Conservation (phyloP, 1,140 invertebrate genomes). For the Homarus americanus region DNA sequence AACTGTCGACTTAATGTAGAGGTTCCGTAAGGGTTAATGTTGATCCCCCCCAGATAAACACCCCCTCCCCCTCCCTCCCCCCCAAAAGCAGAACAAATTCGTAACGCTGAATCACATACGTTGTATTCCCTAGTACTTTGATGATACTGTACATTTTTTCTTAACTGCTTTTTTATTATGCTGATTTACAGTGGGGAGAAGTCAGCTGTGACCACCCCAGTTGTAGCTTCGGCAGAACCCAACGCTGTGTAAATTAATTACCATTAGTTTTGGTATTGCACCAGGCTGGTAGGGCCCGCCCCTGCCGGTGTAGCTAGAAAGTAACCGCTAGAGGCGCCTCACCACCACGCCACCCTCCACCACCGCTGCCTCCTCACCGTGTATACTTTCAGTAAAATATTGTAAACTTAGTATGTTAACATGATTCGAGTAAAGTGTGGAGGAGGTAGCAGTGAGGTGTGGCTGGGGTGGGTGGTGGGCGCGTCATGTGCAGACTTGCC, state of each 20-base stretch:
- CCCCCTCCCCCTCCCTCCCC: background rate
- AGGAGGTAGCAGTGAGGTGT: background rate
- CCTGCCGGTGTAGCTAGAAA: conserved; percentile 5
- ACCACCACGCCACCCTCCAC: background rate
- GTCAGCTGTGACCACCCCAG: conserved; percentile 61
- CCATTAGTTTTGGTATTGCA: conserved; percentile 58
- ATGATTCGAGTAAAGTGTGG: too few relatives aligned
- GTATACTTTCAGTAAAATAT: too few relatives aligned
- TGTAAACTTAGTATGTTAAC: too few relatives aligned
- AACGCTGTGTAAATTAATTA: conserved; percentile 63
- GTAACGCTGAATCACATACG: background rate
- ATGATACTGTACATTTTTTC: conserved; percentile 17
- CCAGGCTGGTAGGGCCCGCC: background rate
- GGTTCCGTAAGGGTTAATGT: background rate
- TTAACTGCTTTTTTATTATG: conserved; percentile 56
- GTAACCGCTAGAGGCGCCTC: background rate
- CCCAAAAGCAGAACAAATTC: background rate
- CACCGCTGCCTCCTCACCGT: too few relatives aligned
- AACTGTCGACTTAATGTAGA: background rate
- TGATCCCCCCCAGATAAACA: background rate
- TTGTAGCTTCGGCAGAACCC: conserved; percentile 64
- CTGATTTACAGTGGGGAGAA: conserved; percentile 64
- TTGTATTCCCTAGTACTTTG: background rate
- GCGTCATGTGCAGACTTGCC: conserved; percentile 10
- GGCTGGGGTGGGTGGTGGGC: conserved; percentile 4